These are phyloP conservation scores for Limosa lapponica DNA, from an alignment of 2,797 vertebrate species.

Conservation along the genomic window DNA sequence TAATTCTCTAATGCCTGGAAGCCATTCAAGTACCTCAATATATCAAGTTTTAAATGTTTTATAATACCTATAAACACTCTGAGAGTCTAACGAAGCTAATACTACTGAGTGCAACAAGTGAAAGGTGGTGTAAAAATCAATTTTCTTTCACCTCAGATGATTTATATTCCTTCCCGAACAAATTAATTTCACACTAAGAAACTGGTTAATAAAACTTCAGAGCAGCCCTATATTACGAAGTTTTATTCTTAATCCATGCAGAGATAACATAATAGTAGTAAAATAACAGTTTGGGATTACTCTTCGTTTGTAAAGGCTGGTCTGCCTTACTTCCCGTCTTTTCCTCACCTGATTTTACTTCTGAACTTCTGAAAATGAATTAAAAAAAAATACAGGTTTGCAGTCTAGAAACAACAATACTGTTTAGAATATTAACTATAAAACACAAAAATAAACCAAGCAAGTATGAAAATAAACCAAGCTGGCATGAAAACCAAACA, in stretches of 20 bases:
- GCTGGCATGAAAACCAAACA: not conserved
- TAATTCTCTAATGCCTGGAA: slow-evolving; percentile 76
- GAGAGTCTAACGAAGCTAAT: slow-evolving; percentile 73
- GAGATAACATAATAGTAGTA: not conserved
- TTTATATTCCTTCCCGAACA: slow-evolving; percentile 65
- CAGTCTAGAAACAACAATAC: not conserved
- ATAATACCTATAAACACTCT: slow-evolving; percentile 75
- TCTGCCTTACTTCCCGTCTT: not conserved
- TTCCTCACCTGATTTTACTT: not conserved
- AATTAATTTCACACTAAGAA: slow-evolving; percentile 78
- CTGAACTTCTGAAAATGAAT: not conserved
- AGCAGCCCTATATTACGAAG: slow-evolving; percentile 8
- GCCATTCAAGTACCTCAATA: slow-evolving; percentile 68
- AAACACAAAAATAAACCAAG: not conserved
- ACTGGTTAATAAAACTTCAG: slow-evolving; percentile 64
- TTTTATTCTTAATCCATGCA: not conserved
- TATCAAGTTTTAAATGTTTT: slow-evolving; percentile 78
- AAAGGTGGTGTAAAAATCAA: slow-evolving; percentile 74
- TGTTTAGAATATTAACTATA: not conserved
- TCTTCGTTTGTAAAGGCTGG: not conserved
- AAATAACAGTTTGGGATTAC: not conserved
- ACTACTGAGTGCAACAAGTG: slow-evolving; percentile 63
- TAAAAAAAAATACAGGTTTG: not conserved
- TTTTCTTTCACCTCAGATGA: slow-evolving; percentile 67
- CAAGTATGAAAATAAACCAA: not conserved